A percentile compares a stretch with the other conserved stretches of the same genome.
Conservation (phyloP, 2,888 invertebrate species). For the Serripes groenlandicus region DNA sequence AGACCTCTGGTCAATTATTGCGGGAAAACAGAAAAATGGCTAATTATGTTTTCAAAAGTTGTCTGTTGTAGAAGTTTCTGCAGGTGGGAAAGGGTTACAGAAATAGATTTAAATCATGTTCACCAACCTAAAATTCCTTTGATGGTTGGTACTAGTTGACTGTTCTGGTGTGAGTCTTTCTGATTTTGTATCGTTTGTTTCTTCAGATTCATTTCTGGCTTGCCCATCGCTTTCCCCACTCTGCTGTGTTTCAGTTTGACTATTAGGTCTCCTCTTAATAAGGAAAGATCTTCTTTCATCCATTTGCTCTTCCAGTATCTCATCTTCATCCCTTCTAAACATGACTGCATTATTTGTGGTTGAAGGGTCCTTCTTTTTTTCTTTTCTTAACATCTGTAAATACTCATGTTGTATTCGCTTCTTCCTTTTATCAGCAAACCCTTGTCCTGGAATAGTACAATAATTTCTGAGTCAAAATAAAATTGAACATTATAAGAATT, state of each 20-base stretch:
- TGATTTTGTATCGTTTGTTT: background rate
- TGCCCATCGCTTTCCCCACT: too few species aligned
- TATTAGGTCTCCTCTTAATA: background rate
- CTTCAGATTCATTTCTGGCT: background rate
- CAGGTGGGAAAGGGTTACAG: too few species aligned
- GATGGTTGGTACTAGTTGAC: background rate
- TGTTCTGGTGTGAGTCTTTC: background rate
- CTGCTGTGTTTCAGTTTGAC: background rate
- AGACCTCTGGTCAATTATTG: too few species aligned
- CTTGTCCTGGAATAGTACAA: constrained; percentile 67
- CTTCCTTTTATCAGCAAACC: constrained; percentile 76
- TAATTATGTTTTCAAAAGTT: too few species aligned
- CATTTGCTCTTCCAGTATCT: background rate
- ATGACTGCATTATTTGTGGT: background rate
- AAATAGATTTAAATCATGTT: too few species aligned
- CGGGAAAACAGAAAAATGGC: too few species aligned
- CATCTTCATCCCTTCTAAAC: background rate
- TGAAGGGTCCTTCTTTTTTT: constrained; percentile 35
- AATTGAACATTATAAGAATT: too few species aligned
- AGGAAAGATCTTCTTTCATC: too few species aligned
- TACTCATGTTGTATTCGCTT: constrained; percentile 73
- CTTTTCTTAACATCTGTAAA: constrained; percentile 68
- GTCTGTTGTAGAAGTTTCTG: too few species aligned
- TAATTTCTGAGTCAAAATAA: too few species aligned
- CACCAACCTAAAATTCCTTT: background rate